Evolutionary conservation across 2,113 vertebrate genomes (phyloP).

Genomic region (Trachemys scripta): DNA sequence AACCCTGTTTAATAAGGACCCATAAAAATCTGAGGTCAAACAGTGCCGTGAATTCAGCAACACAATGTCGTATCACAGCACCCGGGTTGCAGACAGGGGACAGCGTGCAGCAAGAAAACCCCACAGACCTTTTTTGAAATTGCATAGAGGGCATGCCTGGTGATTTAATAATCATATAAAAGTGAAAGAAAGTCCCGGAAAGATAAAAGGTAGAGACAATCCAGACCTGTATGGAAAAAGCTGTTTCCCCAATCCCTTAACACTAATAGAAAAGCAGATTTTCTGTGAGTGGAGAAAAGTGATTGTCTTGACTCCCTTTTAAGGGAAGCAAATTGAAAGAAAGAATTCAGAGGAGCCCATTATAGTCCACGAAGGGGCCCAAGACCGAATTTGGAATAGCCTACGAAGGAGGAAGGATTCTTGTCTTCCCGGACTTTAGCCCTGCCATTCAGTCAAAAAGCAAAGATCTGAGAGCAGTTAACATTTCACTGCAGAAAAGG

Average conservation of each 20-base stretch:
- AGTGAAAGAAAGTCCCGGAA: fast-evolving
- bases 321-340: neutral
- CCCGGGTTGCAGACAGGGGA: neutral
- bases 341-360: neutral
- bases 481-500: neutral
- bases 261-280: neutral
- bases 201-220: neutral
- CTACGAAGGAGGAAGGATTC: neutral
- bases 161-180: neutral
- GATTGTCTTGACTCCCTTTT: neutral
- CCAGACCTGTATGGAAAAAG: neutral
- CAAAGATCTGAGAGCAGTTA: neutral
- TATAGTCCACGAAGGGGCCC: neutral
- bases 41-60: neutral
- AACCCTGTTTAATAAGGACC: neutral
- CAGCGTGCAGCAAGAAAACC: neutral
- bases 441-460: neutral
- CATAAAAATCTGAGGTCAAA: neutral
- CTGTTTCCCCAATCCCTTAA: fast-evolving
- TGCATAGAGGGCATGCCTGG: neutral
- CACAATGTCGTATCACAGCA: neutral
- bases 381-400: neutral
- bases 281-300: neutral
- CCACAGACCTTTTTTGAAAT: neutral
- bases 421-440: neutral